Evolutionary conservation across 2,113 vertebrate species (phyloP).

Genomic region (Isurus oxyrinchus): DNA sequence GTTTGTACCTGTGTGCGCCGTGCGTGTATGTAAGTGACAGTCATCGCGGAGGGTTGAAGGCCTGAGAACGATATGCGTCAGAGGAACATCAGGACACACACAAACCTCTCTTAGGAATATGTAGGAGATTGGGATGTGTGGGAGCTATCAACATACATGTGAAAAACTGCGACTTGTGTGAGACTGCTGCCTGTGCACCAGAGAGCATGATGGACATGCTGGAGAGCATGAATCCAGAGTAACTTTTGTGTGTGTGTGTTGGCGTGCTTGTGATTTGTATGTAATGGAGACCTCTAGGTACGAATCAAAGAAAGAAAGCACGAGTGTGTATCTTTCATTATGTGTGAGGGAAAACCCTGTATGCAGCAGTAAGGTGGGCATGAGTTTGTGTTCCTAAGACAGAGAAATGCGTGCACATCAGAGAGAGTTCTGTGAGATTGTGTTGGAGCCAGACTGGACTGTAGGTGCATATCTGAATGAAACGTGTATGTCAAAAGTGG

Average conservation of each 20-base stretch:
- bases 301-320: neutral
- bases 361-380: neutral
- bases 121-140: neutral
- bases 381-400: neutral
- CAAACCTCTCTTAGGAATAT: neutral
- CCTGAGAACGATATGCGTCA: neutral
- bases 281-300: neutral
- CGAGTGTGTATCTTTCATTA: neutral
- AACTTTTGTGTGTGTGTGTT: neutral
- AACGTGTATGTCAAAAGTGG: neutral
- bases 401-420: neutral
- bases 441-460: neutral
- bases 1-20: neutral
- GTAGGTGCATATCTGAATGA: neutral
- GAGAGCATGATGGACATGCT: neutral
- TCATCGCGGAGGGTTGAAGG: neutral
- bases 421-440: neutral
- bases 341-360: neutral
- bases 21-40: neutral
- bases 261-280: neutral
- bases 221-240: neutral
- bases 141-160: neutral
- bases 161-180: neutral
- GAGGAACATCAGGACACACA: neutral
- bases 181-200: neutral